Percentiles rank a stretch among this genome's conserved stretches.
phyloP scores from a whole-genome alignment of 2,797 vertebrate species.

The Rhinatrema bivittatum region DNA sequence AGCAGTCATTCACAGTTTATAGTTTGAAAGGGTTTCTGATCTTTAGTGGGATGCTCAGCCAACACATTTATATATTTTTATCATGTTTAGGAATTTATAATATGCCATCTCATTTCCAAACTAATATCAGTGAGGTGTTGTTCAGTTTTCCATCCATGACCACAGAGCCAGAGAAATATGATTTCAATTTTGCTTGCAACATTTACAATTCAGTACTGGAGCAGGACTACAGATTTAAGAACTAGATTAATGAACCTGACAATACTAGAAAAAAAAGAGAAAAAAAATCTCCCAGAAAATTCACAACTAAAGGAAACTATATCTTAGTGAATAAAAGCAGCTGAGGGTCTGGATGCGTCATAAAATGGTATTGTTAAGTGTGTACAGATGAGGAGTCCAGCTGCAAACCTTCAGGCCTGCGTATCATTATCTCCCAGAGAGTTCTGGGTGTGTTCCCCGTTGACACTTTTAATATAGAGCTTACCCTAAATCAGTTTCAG shows the following conservation, averaged over 20 bases:
- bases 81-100: no score
- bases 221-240: background rate
- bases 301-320: conserved; percentile 26
- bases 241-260: fast-evolving
- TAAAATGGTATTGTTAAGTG: conserved; percentile 83
- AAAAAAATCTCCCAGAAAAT: background rate
- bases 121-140: no score
- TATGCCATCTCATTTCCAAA: no score
- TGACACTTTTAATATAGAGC: conserved; percentile 42
- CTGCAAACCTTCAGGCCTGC: conserved; percentile 62
- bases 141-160: no score
- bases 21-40: no score
- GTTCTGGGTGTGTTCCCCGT: conserved; percentile 43
- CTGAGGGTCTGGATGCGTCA: conserved; percentile 67
- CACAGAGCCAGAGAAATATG: background rate
- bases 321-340: conserved; percentile 67
- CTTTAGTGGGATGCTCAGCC: no score
- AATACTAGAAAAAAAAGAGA: background rate
- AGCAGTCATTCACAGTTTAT: no score
- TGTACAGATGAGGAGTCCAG: conserved; percentile 73
- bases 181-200: background rate
- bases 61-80: no score
- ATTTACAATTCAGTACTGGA: background rate
- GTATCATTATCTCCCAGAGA: conserved; percentile 45
- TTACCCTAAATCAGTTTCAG: conserved; percentile 41